Conservation (phyloP, 2,797 vertebrate species). For the Chelidonichthys spinosus region DNA sequence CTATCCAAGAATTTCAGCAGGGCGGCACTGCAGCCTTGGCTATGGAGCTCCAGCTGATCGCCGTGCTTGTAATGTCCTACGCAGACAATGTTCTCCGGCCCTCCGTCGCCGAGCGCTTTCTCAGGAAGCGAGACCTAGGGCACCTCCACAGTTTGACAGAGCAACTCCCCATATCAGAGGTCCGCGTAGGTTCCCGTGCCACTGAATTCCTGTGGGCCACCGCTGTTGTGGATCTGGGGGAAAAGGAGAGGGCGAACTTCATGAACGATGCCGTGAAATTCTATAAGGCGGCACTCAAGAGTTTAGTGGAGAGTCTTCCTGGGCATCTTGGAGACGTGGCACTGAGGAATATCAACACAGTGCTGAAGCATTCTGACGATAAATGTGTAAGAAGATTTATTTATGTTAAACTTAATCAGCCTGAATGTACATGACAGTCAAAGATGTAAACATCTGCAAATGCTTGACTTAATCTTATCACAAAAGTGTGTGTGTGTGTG, state of each 20-base stretch:
- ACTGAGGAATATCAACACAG: slow-evolving; percentile 54
- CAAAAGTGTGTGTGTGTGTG: too few species aligned
- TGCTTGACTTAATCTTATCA: not conserved
- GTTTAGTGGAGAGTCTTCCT: slow-evolving; percentile 70
- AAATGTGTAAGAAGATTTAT: slow-evolving; percentile 43
- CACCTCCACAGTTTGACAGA: slow-evolving; percentile 25
- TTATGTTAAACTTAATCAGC: not conserved
- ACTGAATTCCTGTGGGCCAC: slow-evolving; percentile 50
- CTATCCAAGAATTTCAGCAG: slow-evolving; percentile 64
- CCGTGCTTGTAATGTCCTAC: slow-evolving; percentile 61
- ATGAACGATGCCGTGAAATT: slow-evolving; percentile 53
- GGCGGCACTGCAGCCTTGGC: not conserved
- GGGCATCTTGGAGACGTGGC: slow-evolving; percentile 34
- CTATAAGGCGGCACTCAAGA: slow-evolving; percentile 62
- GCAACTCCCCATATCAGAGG: slow-evolving; percentile 48
- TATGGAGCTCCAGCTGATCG: slow-evolving; percentile 58
- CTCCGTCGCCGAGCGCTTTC: slow-evolving; percentile 13
- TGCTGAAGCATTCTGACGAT: slow-evolving; percentile 64
- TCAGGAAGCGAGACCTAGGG: slow-evolving; percentile 15
- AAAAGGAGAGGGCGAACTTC: slow-evolving; percentile 46
- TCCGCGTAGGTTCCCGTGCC: slow-evolving; percentile 60
- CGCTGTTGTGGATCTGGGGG: slow-evolving; percentile 25
- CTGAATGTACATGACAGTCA: not conserved
- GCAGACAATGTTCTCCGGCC: slow-evolving; percentile 55
- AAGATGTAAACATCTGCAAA: not conserved